These are phyloP conservation scores for Aphis craccivora DNA, from an alignment of 1,140 invertebrate species.

Conservation along the genomic window DNA sequence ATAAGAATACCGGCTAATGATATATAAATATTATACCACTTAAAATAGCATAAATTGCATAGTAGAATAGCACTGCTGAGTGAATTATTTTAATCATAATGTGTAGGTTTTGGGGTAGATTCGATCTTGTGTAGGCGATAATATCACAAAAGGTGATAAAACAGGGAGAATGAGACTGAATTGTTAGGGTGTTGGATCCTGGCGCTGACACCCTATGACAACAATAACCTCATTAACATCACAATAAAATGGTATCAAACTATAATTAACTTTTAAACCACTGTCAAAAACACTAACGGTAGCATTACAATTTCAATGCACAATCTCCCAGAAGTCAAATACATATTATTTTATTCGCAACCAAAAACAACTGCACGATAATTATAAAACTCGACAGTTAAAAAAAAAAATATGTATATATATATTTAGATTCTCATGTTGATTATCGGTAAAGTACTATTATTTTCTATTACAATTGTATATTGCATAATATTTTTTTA, in stretches of 20 bases:
- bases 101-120: constrained; percentile 42
- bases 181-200: constrained; percentile 44
- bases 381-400: not conserved
- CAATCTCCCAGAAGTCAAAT: constrained; percentile 22
- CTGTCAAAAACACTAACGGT: constrained; percentile 49
- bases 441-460: not conserved
- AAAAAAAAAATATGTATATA: not conserved
- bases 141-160: constrained; percentile 39
- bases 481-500: not conserved
- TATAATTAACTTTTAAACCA: constrained; percentile 58
- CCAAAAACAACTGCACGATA: not conserved
- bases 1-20: not conserved
- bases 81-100: constrained; percentile 31
- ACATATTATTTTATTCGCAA: not conserved
- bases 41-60: not conserved
- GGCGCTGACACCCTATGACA: constrained; percentile 50
- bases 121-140: constrained; percentile 37
- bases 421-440: not conserved
- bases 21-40: constrained; percentile 14
- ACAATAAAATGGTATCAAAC: constrained; percentile 53
- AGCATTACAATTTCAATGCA: constrained; percentile 39
- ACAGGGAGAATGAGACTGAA: not conserved
- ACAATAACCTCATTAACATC: constrained; percentile 57
- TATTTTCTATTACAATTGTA: not conserved
- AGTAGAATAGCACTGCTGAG: not conserved